Evolutionary conservation across 2,113 vertebrate genomes (phyloP).

Genomic region (Theropithecus gelada): DNA sequence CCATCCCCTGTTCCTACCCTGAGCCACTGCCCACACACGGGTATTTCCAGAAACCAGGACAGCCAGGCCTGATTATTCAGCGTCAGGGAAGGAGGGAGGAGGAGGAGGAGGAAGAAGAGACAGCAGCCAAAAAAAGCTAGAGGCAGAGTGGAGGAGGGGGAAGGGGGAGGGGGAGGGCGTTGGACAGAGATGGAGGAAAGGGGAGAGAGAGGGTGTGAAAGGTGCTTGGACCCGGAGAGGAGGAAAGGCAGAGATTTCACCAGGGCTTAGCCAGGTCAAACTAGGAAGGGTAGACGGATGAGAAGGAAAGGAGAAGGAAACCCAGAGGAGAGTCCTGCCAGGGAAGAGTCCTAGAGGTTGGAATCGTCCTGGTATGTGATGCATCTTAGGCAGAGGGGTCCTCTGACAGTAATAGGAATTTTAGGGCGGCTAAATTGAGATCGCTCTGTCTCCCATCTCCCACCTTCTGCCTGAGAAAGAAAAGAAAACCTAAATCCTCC

Average conservation of each 20-base stretch:
- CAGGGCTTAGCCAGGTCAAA: background rate
- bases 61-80: constrained; percentile 78
- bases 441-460: background rate
- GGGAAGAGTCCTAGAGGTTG: constrained; percentile 29
- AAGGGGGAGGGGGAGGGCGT: background rate
- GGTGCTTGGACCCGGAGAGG: background rate
- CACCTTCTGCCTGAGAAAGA: constrained; percentile 11
- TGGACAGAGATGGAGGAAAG: constrained; percentile 51
- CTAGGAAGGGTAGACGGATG: constrained; percentile 5
- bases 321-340: background rate
- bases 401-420: constrained; percentile 10
- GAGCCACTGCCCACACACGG: constrained; percentile 71
- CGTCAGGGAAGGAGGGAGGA: constrained; percentile 63
- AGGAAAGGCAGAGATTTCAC: background rate
- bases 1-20: constrained; percentile 53
- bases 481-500: constrained; percentile 28
- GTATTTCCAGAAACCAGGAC: constrained; percentile 79
- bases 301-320: constrained; percentile 2
- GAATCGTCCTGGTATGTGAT: background rate
- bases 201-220: background rate
- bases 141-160: constrained; percentile 59
- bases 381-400: background rate
- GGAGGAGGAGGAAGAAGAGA: constrained; percentile 46
- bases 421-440: constrained; percentile 9
- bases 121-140: constrained; percentile 72